Evolutionary conservation across 2,797 vertebrate genomes (phyloP).

Genomic region (Steatocranus sp.): DNA sequence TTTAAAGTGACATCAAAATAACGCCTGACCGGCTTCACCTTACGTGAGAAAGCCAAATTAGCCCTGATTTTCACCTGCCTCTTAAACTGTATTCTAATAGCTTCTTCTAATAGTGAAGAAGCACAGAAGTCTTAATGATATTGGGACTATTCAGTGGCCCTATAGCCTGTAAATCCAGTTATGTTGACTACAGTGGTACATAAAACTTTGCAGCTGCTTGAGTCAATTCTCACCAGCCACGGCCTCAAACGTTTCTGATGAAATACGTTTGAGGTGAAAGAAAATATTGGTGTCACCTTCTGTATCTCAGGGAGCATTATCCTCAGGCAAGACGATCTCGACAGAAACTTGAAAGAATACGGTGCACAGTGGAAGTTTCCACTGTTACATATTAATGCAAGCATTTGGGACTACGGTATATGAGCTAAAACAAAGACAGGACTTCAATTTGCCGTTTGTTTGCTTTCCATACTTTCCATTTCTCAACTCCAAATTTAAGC

Average conservation of each 20-base stretch:
- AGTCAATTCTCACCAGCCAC: background rate
- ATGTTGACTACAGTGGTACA: background rate
- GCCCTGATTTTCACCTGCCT: slow-evolving; percentile 1
- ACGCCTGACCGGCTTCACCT: slow-evolving; percentile 11
- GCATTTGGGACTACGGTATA: background rate
- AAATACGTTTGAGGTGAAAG: background rate
- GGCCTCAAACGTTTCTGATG: background rate
- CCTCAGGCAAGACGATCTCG: background rate
- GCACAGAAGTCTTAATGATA: background rate
- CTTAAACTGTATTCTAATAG: background rate
- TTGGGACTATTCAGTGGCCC: background rate
- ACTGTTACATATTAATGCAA: background rate
- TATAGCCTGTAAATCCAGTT: background rate
- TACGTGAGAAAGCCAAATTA: slow-evolving; percentile 20
- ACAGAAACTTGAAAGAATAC: background rate
- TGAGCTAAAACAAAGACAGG: background rate
- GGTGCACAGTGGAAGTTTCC: background rate
- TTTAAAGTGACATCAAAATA: slow-evolving; percentile 10
- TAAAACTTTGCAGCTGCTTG: background rate
- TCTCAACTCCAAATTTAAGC: background rate
- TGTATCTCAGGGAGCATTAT: background rate
- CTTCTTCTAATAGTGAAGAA: background rate
- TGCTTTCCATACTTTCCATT: background rate
- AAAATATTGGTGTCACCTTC: background rate
- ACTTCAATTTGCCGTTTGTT: background rate